Evolutionary conservation across 1,140 invertebrate genomes (phyloP), one percentile per base, ranked within the genome.

Genomic region (Zaprionus ornatus): DNA sequence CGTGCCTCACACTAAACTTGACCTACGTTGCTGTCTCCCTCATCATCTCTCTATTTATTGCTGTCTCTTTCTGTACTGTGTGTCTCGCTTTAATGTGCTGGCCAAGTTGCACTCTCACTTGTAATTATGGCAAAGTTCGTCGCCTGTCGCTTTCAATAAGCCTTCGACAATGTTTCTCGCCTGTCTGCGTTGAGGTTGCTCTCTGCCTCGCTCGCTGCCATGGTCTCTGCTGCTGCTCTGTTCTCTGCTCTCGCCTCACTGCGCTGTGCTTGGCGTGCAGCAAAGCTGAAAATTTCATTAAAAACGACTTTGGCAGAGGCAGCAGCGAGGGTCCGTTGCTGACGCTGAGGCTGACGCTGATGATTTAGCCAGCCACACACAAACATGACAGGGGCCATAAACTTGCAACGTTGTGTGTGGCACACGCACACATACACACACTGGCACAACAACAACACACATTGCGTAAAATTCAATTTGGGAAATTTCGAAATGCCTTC

Each of bases 261-360:
- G 40, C 19, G 45, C 19, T 50, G 45, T 50, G 19, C 45, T 50
- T 19, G 19, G 45, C 45, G 19, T 50, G 57, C 75, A 82, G 74
- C 77, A 80, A 84, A 80, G 77, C 77, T 65, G 72, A 74, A 86
- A 87, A 79, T 87, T 88, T 83, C 76, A 82, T 86, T 86, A 79
- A 87, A 85, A 86, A 74, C 67, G 66, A 59, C 74, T 86, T 86
- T 74, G 67, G 48, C 54, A 45, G 42, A 48, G 63, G 63, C 40
- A 32, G 29, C 9, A 32, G 40, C 17, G 40, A n/a, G 40, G 3
- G 40, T n/a, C 6, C 37, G 15, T 55, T 13, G 25, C 27, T n/a
- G 15, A 17, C n/a, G 25, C n/a, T 32, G 21, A 17, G 3, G 15
- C 55, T 57, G 27, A 32, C 6, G 52, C 35, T 42, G 52, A 42